Percentiles rank a stretch among this genome's conserved stretches.
These are phyloP conservation scores for Himalopsyche japonica DNA, from an alignment of 2,888 invertebrate genomes.

Conservation along the genomic window DNA sequence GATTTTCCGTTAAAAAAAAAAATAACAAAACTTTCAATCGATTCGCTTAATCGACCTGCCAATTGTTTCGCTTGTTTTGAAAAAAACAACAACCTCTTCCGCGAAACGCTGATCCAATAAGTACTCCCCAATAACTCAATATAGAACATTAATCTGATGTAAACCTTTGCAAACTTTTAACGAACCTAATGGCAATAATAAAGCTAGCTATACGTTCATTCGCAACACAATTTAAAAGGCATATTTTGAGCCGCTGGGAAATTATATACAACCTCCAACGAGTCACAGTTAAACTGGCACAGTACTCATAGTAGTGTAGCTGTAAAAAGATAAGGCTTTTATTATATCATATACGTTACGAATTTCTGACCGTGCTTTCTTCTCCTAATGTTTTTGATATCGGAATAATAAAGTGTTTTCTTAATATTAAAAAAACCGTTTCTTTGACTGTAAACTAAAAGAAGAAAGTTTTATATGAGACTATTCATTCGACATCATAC, in stretches of 20 bases:
- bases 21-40: neutral
- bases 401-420: too few relatives aligned
- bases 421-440: too few relatives aligned
- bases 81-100: neutral
- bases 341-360: too few relatives aligned
- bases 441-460: too few relatives aligned
- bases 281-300: neutral
- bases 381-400: too few relatives aligned
- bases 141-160: neutral
- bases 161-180: neutral
- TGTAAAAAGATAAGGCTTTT: too few relatives aligned
- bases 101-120: neutral
- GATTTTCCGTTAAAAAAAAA: too few relatives aligned
- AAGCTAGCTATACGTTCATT: neutral
- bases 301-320: too few relatives aligned
- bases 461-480: too few relatives aligned
- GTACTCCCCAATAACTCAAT: neutral
- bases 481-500: too few relatives aligned
- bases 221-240: neutral
- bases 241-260: neutral
- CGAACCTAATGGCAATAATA: neutral
- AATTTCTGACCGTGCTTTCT: too few relatives aligned
- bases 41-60: neutral
- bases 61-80: neutral
- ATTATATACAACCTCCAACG: neutral